Percentiles rank a stretch among this genome's conserved stretches.
These are phyloP conservation scores for Balaeniceps rex DNA, from an alignment of 2,113 vertebrate species.

Conservation along the genomic window DNA sequence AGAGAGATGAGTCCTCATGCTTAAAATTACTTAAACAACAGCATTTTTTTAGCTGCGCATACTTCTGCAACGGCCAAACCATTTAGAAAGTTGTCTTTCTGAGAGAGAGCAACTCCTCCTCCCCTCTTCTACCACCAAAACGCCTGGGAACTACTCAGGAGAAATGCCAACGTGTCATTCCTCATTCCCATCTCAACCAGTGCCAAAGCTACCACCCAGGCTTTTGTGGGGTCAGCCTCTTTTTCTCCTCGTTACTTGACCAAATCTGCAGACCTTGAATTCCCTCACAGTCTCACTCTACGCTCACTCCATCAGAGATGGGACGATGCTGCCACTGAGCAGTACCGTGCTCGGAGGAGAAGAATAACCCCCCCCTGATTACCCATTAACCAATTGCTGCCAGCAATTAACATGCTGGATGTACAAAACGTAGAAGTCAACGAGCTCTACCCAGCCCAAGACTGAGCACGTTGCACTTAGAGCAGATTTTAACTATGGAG, in stretches of 20 bases:
- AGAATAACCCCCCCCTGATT: neutral
- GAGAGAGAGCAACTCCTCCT: neutral
- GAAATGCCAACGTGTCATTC: neutral
- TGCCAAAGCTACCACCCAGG: neutral
- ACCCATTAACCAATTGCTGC: neutral
- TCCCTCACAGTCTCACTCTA: too few relatives aligned
- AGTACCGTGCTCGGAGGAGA: neutral
- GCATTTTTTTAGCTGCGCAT: too few relatives aligned
- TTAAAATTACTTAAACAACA: neutral
- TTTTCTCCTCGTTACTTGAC: neutral
- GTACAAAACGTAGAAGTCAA: neutral
- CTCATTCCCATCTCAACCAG: neutral
- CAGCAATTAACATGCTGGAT: neutral
- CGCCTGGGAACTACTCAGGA: neutral
- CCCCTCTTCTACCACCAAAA: neutral
- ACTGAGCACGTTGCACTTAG: neutral
- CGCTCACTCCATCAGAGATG: neutral
- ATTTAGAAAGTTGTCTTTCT: neutral
- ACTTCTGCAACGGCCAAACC: neutral
- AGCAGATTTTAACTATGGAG: neutral
- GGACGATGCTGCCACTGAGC: neutral
- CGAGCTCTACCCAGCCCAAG: neutral
- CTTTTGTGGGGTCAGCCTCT: neutral
- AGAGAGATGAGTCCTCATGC: neutral
- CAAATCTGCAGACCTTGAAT: neutral